phyloP scores from a whole-genome alignment of 2,797 vertebrate genomes.

The Allochrocebus solatus region DNA sequence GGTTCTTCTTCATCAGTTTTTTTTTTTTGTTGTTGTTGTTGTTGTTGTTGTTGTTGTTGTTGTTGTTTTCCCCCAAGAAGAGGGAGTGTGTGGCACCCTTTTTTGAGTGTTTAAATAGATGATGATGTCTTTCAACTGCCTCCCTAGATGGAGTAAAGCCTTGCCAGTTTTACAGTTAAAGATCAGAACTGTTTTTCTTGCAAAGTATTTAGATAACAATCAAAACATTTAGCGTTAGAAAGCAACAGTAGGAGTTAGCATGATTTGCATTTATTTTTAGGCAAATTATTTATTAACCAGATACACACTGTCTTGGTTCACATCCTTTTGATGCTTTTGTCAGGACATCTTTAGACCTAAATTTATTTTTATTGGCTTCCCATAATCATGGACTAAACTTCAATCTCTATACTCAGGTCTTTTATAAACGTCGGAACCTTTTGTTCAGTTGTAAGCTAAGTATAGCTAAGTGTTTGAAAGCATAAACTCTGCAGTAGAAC shows the following conservation, averaged over 20 bases:
- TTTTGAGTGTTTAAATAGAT: not conserved
- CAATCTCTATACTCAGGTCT: not conserved
- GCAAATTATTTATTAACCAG: not conserved
- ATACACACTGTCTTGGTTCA: not conserved
- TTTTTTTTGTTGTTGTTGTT: no score
- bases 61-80: not conserved
- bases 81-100: not conserved
- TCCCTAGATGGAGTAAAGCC: not conserved
- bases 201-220: no score
- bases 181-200: fast-evolving
- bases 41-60: no score
- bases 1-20: not conserved
- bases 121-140: not conserved
- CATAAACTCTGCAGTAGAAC: not conserved
- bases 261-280: not conserved
- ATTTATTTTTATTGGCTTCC: not conserved
- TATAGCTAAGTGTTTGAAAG: not conserved
- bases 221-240: not conserved
- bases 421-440: not conserved
- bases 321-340: not conserved
- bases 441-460: not conserved
- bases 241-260: not conserved
- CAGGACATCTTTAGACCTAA: not conserved
- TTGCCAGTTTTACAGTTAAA: fast-evolving
- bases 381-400: not conserved